Evolutionary conservation across 1,140 invertebrate species (phyloP), one percentile per base, ranked within the genome.

Genomic region (Riptortus pedestris): DNA sequence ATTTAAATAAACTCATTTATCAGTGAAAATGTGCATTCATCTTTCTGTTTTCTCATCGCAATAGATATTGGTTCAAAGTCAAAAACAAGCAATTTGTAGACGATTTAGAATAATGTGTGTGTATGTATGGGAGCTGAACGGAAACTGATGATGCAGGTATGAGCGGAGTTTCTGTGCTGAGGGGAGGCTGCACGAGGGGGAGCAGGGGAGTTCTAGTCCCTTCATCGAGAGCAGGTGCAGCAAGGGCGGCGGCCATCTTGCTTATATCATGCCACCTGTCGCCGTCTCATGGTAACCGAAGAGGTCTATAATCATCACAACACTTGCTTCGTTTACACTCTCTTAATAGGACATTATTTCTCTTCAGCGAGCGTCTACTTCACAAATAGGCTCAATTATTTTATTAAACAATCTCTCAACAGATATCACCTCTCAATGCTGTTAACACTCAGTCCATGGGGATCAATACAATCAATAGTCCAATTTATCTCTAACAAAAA

Each of bases 181-280:
- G 66, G 28, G 68, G 67, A 29, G 64, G 66, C 12, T 67, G 79
- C 81, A 64, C 80, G 83, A 79, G 70, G 60, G 77, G 75, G 61
- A 77, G 75, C 62, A 74, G 80, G 59, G 83, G 82, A 69, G 80
- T 84, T 38, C 71, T 83, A 58, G 83, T 86, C 70, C 83, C 85
- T 68, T 81, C 85, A 67, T 87, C 86, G 69, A 82, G 87, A 78
- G 86, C 86, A 89, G 87, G 87, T 87, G 87, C 87, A 81, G 87
- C 87, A 76, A 84, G 87, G 75, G 82, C 85, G 77, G 87, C 87
- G 75, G 87, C 87, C 84, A 88, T 90, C 84, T 87, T 90, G 85
- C 85, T 90, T 79, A 88, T 89, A 80, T 89, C 87, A 79, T 88
- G 85, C 79, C 86, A 87, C 78, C 81, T 86, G 72, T 69, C 74